Percentiles rank a stretch among this genome's conserved stretches.
phyloP scores from a whole-genome alignment of 2,888 invertebrate genomes.

The Zeuzera pyrina region DNA sequence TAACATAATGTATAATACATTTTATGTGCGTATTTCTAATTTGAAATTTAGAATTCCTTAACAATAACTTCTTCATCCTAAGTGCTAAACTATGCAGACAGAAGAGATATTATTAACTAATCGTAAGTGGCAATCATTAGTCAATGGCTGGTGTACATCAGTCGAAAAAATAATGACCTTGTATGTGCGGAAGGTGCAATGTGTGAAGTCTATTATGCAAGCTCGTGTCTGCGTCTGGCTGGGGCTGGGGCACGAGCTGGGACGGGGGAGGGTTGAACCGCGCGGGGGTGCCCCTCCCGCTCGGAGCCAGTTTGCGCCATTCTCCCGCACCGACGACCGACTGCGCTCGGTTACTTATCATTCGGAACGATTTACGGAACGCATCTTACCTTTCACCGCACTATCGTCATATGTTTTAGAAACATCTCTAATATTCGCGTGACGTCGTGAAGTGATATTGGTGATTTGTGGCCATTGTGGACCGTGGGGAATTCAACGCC shows the following conservation, averaged over 20 bases:
- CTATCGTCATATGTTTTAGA: conserved; percentile 47
- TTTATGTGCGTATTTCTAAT: too few relatives aligned
- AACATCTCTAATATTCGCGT: conserved; percentile 47
- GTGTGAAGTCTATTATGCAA: conserved; percentile 63
- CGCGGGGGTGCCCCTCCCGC: conserved; percentile 35
- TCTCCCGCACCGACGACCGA: conserved; percentile 59
- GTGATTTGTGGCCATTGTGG: conserved; percentile 61
- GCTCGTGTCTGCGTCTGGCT: conserved; percentile 42
- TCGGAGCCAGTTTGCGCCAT: conserved; percentile 63
- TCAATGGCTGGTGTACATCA: too few relatives aligned
- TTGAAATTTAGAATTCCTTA: too few relatives aligned
- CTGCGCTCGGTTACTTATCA: conserved; percentile 56
- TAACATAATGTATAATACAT: too few relatives aligned
- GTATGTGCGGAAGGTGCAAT: conserved; percentile 52
- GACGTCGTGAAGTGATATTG: conserved; percentile 63
- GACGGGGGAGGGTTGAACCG: conserved; percentile 13
- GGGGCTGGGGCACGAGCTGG: conserved; percentile 18
- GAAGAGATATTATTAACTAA: too few relatives aligned
- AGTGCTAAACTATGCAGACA: too few relatives aligned
- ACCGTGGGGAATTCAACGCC: conserved; percentile 31
- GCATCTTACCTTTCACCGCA: conserved; percentile 67
- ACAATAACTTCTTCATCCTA: too few relatives aligned
- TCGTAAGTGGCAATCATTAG: too few relatives aligned
- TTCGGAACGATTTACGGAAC: conserved; percentile 55
- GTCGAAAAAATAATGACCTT: conserved; percentile 40